Evolutionary conservation across 2,113 vertebrate species (phyloP).

Genomic region (Todiramphus chloris): DNA sequence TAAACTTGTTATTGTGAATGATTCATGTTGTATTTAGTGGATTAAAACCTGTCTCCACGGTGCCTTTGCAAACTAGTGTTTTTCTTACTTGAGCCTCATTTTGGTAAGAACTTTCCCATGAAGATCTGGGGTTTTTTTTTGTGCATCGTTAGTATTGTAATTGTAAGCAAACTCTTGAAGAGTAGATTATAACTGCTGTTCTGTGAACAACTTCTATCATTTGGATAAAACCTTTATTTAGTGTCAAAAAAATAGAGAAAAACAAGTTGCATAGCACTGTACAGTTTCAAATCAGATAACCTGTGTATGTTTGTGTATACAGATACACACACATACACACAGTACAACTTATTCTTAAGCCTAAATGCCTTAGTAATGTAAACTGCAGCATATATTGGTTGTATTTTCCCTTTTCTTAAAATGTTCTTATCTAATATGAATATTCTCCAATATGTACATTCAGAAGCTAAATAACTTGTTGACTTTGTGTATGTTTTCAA

Average conservation of each 20-base stretch:
- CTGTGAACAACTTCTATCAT: conserved; percentile 77
- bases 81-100: conserved; percentile 73
- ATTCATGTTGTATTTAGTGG: conserved; percentile 79
- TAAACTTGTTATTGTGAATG: conserved; percentile 83
- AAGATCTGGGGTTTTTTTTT: conserved; percentile 2
- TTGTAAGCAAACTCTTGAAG: conserved; percentile 79
- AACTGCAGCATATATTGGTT: conserved; percentile 32
- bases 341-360: conserved; percentile 41
- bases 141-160: conserved; percentile 52
- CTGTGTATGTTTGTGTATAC: conserved; percentile 32
- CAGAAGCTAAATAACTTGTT: conserved; percentile 60
- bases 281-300: conserved; percentile 39
- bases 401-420: conserved; percentile 62
- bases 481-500: conserved; percentile 78
- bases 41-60: conserved; percentile 80
- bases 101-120: conserved; percentile 62
- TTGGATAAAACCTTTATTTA: conserved; percentile 50
- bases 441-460: conserved; percentile 64
- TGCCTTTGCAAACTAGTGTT: conserved; percentile 78
- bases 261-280: background rate
- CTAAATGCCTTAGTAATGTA: conserved; percentile 77
- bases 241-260: conserved; percentile 2
- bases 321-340: background rate
- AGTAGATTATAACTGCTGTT: conserved; percentile 78
- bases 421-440: conserved; percentile 40